Evolutionary conservation across 2,113 vertebrate species (phyloP).

Genomic region (Amphiprion ocellaris): DNA sequence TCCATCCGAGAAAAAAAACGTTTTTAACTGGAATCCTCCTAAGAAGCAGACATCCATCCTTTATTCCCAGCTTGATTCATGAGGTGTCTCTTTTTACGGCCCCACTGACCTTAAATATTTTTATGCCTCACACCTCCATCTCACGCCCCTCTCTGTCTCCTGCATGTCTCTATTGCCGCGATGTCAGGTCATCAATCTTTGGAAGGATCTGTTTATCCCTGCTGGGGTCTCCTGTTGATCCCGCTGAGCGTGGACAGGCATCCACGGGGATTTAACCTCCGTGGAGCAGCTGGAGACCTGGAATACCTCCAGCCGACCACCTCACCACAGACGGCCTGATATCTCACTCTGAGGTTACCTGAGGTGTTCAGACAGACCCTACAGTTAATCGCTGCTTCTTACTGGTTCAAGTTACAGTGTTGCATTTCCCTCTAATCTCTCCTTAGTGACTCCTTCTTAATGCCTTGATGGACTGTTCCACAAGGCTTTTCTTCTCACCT

Average conservation of each 20-base stretch:
- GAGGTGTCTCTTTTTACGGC: slow-evolving; percentile 13
- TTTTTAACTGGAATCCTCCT: no score
- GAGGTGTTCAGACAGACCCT: neutral
- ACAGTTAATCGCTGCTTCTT: no score
- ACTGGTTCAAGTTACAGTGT: neutral
- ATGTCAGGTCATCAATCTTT: slow-evolving; percentile 63
- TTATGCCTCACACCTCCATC: slow-evolving; percentile 8
- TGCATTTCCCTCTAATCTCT: slow-evolving; percentile 2
- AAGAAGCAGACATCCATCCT: neutral
- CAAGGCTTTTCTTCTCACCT: slow-evolving; percentile 25
- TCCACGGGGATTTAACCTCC: slow-evolving; percentile 39
- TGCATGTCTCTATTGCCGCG: slow-evolving; percentile 28
- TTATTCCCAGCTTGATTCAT: slow-evolving; percentile 9
- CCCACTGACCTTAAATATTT: slow-evolving; percentile 27
- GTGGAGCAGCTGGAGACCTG: slow-evolving; percentile 3
- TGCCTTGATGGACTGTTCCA: neutral
- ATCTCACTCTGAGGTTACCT: slow-evolving; percentile 14
- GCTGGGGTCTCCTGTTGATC: slow-evolving; percentile 48
- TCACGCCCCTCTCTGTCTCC: neutral
- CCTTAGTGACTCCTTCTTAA: slow-evolving; percentile 23
- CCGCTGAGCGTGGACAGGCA: slow-evolving; percentile 17
- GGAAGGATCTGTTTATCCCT: slow-evolving; percentile 47
- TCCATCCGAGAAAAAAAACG: neutral
- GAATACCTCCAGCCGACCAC: neutral
- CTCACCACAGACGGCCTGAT: neutral